Evolutionary conservation across 2,888 invertebrate species (phyloP), one percentile per base, ranked within the genome.

Genomic region (Tetanocera ferruginea): DNA sequence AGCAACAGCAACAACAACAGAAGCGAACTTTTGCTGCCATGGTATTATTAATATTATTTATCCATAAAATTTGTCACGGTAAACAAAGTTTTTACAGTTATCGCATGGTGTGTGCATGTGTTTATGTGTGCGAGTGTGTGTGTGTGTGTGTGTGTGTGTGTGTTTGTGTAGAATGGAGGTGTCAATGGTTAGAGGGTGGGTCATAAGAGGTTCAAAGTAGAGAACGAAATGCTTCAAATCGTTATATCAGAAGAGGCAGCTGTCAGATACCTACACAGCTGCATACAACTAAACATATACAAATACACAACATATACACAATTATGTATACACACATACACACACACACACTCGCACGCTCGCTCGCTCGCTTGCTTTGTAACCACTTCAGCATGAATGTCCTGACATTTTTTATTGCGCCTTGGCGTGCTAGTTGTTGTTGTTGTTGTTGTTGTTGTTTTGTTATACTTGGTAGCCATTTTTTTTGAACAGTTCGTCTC

Each of bases 11-110:
- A 55, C 19, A 55, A 55, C 55, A 55, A 55, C 55, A 55, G 19
- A 19, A 55, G 23, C 55, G 11, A 55, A 19, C n/a, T 23, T 23
- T 23, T 11, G 23, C 19, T 6, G 19, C 23, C 25, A 17, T 49
- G 69, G 49, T 51, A 25, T 51, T 69, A 69, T 69, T 67, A 37
- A 34, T 69, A 69, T 69, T 69, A 69, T 69, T 69, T 69, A 69
- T 69, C 69, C 49, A 69, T 69, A 69, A 69, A 69, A 69, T 69
- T 69, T 69, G 57, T 77, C 57, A 78, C 70, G 74, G 66, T 72
- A 66, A 77, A 77, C 77, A 77, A 77, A 77, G 72, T 77, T 77
- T 72, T 66, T 37, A 77, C 67, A 52, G 77, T 72, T 77, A 77
- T 72, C 57, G 14, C 43, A 43, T 43, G 11, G 43, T 43, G 37